Conservation (phyloP, 2,797 vertebrate genomes). For the Argyrosomus regius region DNA sequence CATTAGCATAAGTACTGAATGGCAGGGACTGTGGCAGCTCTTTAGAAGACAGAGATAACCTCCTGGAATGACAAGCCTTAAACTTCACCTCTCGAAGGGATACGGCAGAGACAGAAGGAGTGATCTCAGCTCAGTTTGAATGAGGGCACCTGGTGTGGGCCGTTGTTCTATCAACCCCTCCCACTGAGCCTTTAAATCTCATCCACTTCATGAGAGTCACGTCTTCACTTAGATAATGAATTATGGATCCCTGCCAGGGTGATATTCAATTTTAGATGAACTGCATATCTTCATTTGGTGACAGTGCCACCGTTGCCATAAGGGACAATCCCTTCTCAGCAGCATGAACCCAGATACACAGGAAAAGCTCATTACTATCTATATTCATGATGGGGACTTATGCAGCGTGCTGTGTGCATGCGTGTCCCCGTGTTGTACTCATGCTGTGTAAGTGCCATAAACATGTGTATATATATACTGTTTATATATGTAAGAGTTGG, state of each 20-base stretch:
- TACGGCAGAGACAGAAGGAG: conserved; percentile 54
- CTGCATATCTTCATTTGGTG: conserved; percentile 80
- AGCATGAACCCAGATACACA: conserved; percentile 65
- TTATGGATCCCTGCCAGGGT: conserved; percentile 80
- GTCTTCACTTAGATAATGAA: conserved; percentile 86
- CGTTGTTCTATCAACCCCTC: conserved; percentile 66
- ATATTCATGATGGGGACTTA: conserved; percentile 78
- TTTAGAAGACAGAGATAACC: conserved; percentile 70
- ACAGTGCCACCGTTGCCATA: conserved; percentile 68
- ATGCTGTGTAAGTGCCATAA: conserved; percentile 33
- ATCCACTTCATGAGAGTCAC: conserved; percentile 80
- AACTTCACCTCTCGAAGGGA: conserved; percentile 66
- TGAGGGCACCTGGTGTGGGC: conserved; percentile 69
- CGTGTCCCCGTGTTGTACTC: conserved; percentile 26
- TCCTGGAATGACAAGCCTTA: conserved; percentile 69
- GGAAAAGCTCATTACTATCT: conserved; percentile 77
- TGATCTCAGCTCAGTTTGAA: conserved; percentile 67
- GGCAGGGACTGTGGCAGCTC: conserved; percentile 44
- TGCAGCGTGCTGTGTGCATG: conserved; percentile 44
- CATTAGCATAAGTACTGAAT: conserved; percentile 70
- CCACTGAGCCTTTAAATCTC: conserved; percentile 77
- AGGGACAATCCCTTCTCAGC: conserved; percentile 75
- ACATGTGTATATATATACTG: conserved; percentile 1
- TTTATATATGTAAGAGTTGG: conserved; percentile 39
- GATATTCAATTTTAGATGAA: conserved; percentile 87